These are phyloP conservation scores for Rhinogobius similis DNA, from an alignment of 2,113 vertebrate species.

Conservation along the genomic window DNA sequence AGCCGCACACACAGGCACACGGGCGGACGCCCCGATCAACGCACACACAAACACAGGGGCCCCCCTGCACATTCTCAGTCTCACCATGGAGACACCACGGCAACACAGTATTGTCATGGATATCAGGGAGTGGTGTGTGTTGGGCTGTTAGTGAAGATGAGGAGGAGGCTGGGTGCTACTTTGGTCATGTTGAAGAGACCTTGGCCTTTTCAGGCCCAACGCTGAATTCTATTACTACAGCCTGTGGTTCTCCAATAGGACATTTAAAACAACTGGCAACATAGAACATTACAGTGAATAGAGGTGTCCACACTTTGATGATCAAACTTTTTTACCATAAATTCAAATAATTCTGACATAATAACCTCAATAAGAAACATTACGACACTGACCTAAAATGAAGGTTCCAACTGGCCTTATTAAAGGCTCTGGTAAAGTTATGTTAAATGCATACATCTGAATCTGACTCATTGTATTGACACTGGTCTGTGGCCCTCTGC, in stretches of 20 bases:
- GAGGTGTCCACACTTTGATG: background rate
- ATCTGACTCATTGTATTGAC: too few relatives aligned
- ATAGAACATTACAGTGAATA: background rate
- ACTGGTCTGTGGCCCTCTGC: too few relatives aligned
- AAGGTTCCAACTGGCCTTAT: too few relatives aligned
- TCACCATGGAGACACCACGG: conserved; percentile 83
- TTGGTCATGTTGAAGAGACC: conserved; percentile 63
- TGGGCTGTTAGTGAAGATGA: conserved; percentile 45
- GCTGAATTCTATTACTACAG: conserved; percentile 51
- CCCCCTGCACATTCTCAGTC: conserved; percentile 80
- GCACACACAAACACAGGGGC: conserved; percentile 64
- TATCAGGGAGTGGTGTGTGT: conserved; percentile 78
- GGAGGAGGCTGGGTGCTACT: conserved; percentile 52
- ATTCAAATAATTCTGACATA: too few relatives aligned
- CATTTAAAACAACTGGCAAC: background rate
- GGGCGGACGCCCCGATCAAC: conserved; percentile 43
- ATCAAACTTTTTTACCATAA: too few relatives aligned
- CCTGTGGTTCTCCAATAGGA: conserved; percentile 2
- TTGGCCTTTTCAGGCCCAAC: conserved; percentile 74
- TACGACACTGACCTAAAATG: too few relatives aligned
- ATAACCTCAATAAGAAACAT: too few relatives aligned
- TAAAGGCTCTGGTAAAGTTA: too few relatives aligned
- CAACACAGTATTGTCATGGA: conserved; percentile 89
- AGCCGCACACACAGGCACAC: conserved; percentile 43
- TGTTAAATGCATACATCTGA: too few relatives aligned